Conservation (phyloP, 37 sponge, comb jelly and placozoan genomes). For the Halichondria panicea region DNA sequence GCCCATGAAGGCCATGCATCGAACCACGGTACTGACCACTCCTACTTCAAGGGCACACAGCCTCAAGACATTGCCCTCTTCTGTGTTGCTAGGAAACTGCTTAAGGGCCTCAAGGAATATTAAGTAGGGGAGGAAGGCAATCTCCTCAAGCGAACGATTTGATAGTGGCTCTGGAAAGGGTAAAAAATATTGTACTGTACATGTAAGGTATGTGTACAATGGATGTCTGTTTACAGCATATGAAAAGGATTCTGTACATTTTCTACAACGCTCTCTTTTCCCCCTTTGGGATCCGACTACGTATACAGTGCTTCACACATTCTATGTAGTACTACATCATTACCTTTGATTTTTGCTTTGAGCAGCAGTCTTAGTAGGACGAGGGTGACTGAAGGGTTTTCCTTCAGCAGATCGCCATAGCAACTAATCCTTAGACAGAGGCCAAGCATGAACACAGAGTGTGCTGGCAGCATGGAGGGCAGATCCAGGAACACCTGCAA, state of each 20-base stretch:
- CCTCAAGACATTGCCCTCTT: constrained; percentile 17
- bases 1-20: constrained; percentile 54
- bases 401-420: constrained; percentile 22
- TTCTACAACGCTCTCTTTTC: neutral
- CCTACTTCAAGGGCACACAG: constrained; percentile 42
- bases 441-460: constrained; percentile 62
- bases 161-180: constrained; percentile 16
- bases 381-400: constrained; percentile 15
- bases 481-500: constrained; percentile 17
- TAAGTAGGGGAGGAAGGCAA: constrained; percentile 63
- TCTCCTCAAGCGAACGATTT: constrained; percentile 2
- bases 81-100: neutral
- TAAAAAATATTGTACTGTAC: neutral
- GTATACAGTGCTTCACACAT: neutral
- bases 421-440: constrained; percentile 52
- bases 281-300: neutral
- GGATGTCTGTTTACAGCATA: neutral
- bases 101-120: constrained; percentile 33
- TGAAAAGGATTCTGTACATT: neutral
- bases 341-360: constrained; percentile 49
- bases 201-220: too few relatives aligned
- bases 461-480: constrained; percentile 42
- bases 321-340: neutral
- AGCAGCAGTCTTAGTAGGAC: constrained; percentile 59
- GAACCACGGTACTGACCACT: constrained; percentile 59